Evolutionary conservation across 2,888 invertebrate species (phyloP), one percentile per base, ranked within the genome.

Genomic region (Chelonus formosanus): DNA sequence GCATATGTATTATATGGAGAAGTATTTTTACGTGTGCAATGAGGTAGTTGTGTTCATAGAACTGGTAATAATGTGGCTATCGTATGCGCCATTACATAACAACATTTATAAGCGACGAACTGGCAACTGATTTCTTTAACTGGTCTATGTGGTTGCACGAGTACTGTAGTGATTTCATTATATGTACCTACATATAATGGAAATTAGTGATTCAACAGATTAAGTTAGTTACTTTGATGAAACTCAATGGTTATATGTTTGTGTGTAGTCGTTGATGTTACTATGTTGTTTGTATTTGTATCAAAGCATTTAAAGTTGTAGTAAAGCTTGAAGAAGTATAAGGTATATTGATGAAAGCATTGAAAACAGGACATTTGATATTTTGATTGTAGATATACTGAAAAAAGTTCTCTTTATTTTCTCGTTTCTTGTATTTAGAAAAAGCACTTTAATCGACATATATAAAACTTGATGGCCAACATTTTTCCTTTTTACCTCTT

Each of bases 61-160:
- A 65, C 74, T 70, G 77, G 73, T 73, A 78, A 72, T 76, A 78
- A 80, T 78, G 74, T 72, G 67, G 70, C 70, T 75, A 70, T 73
- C 69, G 34, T 71, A 72, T 73, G 72, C 75, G 72, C 76, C 76
- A 74, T 80, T 79, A 77, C 74, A 74, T 79, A 80, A 79, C 75
- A 73, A 78, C 74, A 75, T 78, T 77, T 69, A 71, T 68, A 71
- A 66, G 72, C 76, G 75, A 66, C 77, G 76, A 76, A 73, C 74
- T 76, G 77, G 78, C 74, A 79, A 80, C 74, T 71, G 72, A 72
- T 74, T 74, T 75, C 78, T 75, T 76, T 76, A 73, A 73, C 40
- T 40, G 6, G 40, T 75, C 73, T 45, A 44, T 56, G 56, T 56
- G 56, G 43, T 56, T 43, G 20, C 56, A 43, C 40, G n/a, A 31